Conservation (phyloP, 2,888 invertebrate genomes). For the Halocaridina rubra region DNA sequence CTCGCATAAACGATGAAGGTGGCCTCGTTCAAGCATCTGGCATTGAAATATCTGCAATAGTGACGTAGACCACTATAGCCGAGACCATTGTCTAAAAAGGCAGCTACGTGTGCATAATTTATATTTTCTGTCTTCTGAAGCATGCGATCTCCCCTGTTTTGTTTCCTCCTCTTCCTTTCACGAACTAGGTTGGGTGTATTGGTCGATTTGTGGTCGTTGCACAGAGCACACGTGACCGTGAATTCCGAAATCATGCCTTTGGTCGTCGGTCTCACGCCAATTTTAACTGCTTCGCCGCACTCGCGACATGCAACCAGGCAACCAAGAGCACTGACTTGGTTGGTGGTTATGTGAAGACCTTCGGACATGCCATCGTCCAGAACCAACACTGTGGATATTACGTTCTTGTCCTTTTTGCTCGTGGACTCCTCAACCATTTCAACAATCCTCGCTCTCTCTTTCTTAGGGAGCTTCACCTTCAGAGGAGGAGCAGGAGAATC, state of each 20-base stretch:
- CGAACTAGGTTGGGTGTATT: slow-evolving; percentile 61
- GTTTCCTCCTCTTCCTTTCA: slow-evolving; percentile 57
- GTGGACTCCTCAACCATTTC: neutral
- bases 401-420: neutral
- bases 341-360: slow-evolving; percentile 62
- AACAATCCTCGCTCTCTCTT: neutral
- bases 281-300: slow-evolving; percentile 52
- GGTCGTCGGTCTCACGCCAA: slow-evolving; percentile 59
- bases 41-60: slow-evolving; percentile 63
- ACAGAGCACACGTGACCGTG: slow-evolving; percentile 57
- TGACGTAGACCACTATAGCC: slow-evolving; percentile 62
- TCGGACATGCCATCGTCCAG: slow-evolving; percentile 61
- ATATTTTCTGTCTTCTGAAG: slow-evolving; percentile 63
- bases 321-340: slow-evolving; percentile 54
- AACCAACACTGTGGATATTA: slow-evolving; percentile 30
- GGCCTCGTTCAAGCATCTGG: slow-evolving; percentile 61
- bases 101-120: slow-evolving; percentile 62
- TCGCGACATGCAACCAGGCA: slow-evolving; percentile 57
- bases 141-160: slow-evolving; percentile 44
- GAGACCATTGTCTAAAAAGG: slow-evolving; percentile 60
- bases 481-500: neutral
- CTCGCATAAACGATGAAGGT: slow-evolving; percentile 62
- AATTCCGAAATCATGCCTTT: slow-evolving; percentile 63
- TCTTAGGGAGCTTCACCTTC: neutral
- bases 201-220: slow-evolving; percentile 57